These are phyloP conservation scores for Leptestheria dahalacensis DNA, from an alignment of 1,140 invertebrate genomes.

Conservation along the genomic window DNA sequence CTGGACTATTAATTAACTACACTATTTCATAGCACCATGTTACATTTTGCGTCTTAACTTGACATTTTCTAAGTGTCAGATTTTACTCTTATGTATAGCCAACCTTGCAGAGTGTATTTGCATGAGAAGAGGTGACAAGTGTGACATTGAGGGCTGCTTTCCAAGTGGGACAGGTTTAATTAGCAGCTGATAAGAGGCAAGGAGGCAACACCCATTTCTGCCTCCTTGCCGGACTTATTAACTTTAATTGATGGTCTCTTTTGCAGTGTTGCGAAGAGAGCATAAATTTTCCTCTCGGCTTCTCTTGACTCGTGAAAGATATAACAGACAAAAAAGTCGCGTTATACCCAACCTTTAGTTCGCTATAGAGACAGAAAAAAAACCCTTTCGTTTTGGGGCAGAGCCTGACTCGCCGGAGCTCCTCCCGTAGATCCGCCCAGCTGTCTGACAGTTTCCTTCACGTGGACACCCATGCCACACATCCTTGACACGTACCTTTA, in stretches of 20 bases:
- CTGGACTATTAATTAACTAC: no score
- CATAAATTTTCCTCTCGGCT: neutral
- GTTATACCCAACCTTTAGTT: no score
- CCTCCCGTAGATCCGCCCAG: no score
- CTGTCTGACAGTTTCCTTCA: no score
- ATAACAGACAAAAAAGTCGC: no score
- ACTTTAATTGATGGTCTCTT: neutral
- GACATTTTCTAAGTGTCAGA: no score
- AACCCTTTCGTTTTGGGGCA: no score
- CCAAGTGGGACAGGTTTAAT: neutral
- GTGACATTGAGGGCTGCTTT: neutral
- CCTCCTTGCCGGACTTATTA: neutral
- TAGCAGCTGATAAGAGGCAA: neutral
- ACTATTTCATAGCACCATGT: neutral
- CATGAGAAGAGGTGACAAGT: neutral
- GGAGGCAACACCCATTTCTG: neutral
- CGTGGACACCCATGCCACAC: no score
- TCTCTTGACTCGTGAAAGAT: neutral
- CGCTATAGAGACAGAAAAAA: no score
- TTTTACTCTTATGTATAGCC: no score
- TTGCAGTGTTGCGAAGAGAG: neutral
- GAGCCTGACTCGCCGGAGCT: no score
- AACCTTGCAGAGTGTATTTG: neutral
- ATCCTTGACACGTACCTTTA: no score
- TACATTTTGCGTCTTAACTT: neutral